These are phyloP conservation scores for Eidolon dupreanum DNA, from an alignment of 2,797 vertebrate species.

Conservation along the genomic window DNA sequence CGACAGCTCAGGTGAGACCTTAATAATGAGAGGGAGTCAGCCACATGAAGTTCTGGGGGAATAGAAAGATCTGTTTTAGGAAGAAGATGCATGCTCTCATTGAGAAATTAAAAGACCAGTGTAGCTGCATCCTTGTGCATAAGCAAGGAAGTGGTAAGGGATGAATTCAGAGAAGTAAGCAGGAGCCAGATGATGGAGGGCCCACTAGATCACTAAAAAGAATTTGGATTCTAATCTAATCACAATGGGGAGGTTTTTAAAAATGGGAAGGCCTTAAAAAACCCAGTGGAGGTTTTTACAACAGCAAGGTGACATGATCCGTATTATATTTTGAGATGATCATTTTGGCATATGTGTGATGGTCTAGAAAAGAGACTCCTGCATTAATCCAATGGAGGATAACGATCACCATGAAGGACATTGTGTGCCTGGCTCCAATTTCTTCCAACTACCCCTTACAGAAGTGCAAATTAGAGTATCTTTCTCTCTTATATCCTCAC, in stretches of 20 bases:
- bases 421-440: background rate
- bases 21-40: background rate
- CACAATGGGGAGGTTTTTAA: background rate
- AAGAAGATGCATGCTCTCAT: background rate
- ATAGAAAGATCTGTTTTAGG: background rate
- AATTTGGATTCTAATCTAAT: background rate
- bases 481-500: background rate
- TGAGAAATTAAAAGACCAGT: background rate
- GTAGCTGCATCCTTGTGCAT: background rate
- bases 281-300: background rate
- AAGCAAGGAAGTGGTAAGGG: background rate
- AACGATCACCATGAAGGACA: background rate
- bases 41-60: background rate
- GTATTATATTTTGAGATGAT: background rate
- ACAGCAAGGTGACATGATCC: background rate
- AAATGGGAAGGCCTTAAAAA: no score
- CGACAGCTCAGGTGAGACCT: background rate
- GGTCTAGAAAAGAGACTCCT: background rate
- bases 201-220: background rate
- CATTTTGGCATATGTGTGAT: background rate
- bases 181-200: background rate
- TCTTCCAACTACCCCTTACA: background rate
- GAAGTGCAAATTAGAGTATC: background rate
- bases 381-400: background rate
- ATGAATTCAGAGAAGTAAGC: background rate